Percentiles rank a stretch among this genome's conserved stretches.
Conservation (phyloP, 2,888 invertebrate species). For the Sisyra terminalis region DNA sequence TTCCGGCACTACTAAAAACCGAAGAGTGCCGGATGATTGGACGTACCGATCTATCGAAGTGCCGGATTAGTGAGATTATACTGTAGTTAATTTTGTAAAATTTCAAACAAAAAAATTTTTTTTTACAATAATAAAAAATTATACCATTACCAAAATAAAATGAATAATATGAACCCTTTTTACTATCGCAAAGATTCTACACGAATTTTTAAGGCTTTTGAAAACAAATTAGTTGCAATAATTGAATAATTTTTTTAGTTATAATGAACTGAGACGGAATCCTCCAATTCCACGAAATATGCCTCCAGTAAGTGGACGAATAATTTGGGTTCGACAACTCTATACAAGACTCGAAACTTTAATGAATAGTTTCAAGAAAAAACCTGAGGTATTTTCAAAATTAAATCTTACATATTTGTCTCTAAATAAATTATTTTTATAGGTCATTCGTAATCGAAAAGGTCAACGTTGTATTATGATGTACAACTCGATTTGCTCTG, state of each 20-base stretch:
- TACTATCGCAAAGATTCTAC: too few species aligned
- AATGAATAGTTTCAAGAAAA: conserved; percentile 42
- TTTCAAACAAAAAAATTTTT: background rate
- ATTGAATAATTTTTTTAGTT: conserved; percentile 22
- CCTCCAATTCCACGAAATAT: conserved; percentile 57
- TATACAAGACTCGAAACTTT: conserved; percentile 55
- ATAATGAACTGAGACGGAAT: conserved; percentile 59
- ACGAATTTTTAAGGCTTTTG: too few species aligned
- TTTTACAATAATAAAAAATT: too few species aligned
- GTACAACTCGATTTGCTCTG: conserved; percentile 62
- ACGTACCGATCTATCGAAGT: too few species aligned
- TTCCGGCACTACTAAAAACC: too few species aligned
- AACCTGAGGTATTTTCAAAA: background rate
- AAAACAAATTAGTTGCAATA: background rate
- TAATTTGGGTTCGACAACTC: conserved; percentile 70
- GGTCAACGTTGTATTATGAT: conserved; percentile 58
- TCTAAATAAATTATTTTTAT: conserved; percentile 14
- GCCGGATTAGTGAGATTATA: too few species aligned
- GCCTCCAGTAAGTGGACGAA: conserved; percentile 65
- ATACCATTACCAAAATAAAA: too few species aligned
- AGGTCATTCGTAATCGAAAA: conserved; percentile 42
- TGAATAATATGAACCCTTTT: too few species aligned
- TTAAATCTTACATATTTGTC: background rate
- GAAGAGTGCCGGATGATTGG: too few species aligned
- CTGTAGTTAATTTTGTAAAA: background rate